These are phyloP conservation scores for Helostoma temminkii DNA, from an alignment of 2,797 vertebrate species.

Conservation along the genomic window DNA sequence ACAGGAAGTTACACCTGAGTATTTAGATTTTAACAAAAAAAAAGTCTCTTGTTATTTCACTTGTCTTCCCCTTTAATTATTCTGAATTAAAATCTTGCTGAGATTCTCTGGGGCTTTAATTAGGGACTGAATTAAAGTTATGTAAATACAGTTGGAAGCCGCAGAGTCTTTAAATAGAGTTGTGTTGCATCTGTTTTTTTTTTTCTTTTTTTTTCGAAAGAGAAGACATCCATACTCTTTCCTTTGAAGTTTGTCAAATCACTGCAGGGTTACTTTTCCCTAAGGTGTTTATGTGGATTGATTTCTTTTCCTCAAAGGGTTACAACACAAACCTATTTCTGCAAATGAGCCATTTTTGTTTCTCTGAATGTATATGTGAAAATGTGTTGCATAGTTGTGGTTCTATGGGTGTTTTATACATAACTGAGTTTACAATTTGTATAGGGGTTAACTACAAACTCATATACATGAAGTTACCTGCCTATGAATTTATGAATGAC, in stretches of 20 bases:
- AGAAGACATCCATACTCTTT: slow-evolving; percentile 67
- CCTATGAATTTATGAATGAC: slow-evolving; percentile 44
- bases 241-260: slow-evolving; percentile 81
- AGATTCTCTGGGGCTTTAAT: slow-evolving; percentile 84
- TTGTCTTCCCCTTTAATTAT: slow-evolving; percentile 81
- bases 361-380: slow-evolving; percentile 23
- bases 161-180: slow-evolving; percentile 78
- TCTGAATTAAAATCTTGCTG: slow-evolving; percentile 72
- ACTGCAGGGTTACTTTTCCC: slow-evolving; percentile 65
- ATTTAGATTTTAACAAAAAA: slow-evolving; percentile 71
- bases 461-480: slow-evolving; percentile 32
- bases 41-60: slow-evolving; percentile 72
- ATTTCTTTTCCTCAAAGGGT: slow-evolving; percentile 53
- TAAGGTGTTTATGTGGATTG: slow-evolving; percentile 63
- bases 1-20: slow-evolving; percentile 81
- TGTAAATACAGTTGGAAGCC: slow-evolving; percentile 81
- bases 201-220: slow-evolving; percentile 41
- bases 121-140: slow-evolving; percentile 84
- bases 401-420: neutral
- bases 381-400: slow-evolving; percentile 7
- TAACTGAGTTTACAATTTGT: neutral
- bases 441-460: neutral
- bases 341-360: slow-evolving; percentile 32
- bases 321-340: slow-evolving; percentile 50
- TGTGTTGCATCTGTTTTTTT: slow-evolving; percentile 60